Conservation (phyloP, 2,113 vertebrate species). For the Tragelaphus strepsiceros region DNA sequence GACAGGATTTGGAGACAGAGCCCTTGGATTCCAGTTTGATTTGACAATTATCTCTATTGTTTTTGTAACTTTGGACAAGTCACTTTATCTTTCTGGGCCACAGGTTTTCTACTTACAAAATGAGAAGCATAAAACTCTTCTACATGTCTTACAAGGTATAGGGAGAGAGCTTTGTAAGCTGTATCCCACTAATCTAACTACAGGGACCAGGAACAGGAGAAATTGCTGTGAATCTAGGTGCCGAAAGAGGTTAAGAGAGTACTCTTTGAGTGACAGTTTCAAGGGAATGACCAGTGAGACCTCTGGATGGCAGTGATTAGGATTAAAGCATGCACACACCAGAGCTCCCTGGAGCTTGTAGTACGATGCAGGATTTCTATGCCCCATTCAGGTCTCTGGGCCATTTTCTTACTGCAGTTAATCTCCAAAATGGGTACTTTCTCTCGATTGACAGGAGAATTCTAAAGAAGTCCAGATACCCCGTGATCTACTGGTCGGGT, state of each 20-base stretch:
- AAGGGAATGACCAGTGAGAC: not conserved
- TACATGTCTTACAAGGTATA: not conserved
- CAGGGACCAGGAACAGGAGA: not conserved
- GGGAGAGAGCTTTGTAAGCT: not conserved
- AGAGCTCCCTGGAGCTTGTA: not conserved
- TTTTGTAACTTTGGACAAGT: conserved; percentile 23
- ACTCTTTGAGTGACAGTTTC: not conserved
- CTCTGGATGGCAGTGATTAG: not conserved
- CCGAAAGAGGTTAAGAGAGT: not conserved
- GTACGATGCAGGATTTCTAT: not conserved
- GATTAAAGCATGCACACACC: not conserved
- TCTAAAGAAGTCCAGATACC: not conserved
- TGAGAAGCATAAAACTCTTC: not conserved
- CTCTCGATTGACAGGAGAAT: not conserved
- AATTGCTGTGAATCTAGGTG: not conserved
- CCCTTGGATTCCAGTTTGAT: not conserved
- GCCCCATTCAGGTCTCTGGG: not conserved
- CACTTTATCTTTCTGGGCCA: not conserved
- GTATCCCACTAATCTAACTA: not conserved
- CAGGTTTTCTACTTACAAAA: not conserved
- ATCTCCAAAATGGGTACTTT: not conserved
- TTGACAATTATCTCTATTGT: not conserved
- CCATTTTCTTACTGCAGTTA: conserved; percentile 1
- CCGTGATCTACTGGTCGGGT: not conserved
- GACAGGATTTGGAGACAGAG: not conserved